Evolutionary conservation across 1,140 invertebrate species (phyloP), one percentile per base, ranked within the genome.

Genomic region (Cydia pomonella): DNA sequence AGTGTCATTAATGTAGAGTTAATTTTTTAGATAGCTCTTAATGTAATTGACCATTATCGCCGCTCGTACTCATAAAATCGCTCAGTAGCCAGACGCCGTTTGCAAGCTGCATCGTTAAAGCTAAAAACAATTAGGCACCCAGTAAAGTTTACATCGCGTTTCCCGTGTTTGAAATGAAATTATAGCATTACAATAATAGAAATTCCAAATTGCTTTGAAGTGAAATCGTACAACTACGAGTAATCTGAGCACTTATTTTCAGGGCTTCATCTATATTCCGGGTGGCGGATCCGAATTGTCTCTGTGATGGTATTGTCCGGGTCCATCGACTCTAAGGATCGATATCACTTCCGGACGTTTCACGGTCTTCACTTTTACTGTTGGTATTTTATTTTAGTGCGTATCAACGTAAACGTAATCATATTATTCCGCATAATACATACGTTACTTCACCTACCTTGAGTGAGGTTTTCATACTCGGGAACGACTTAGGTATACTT

Each of bases 231-330:
- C 29, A 69, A 18, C 29, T 33, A 69, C 64, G 64, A 27, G 27
- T 33, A 18, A 69, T 69, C 64, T 29, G 64, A 27, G 13, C 64
- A 6, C 16, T 29, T 69, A n/a, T 33, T 41, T 69, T 69, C 64
- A 18, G 64, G 64, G 27, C 4, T 69, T 69, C 64, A 69, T 69
- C 29, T 69, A 69, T 69, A 69, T 69, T 69, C 64, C 29, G 29
- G 29, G n/a, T 69, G 29, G 33, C n/a, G 27, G n/a, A 38, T 69
- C n/a, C 12, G 63, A 41, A 69, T 38, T 13, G 29, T 38, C 64
- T 13, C 29, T n/a, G 29, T 18, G n/a, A 69, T 41, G 29, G 33
- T 69, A 69, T 33, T 33, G 53, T 59, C 53, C 10, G 16, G 41
- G 64, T 41, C 64, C 33, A 18, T 69, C 29, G 27, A 66, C 27